A percentile compares a stretch with the other conserved stretches of the same genome.
phyloP scores from a whole-genome alignment of 2,888 invertebrate genomes.

The Selenia dentaria region DNA sequence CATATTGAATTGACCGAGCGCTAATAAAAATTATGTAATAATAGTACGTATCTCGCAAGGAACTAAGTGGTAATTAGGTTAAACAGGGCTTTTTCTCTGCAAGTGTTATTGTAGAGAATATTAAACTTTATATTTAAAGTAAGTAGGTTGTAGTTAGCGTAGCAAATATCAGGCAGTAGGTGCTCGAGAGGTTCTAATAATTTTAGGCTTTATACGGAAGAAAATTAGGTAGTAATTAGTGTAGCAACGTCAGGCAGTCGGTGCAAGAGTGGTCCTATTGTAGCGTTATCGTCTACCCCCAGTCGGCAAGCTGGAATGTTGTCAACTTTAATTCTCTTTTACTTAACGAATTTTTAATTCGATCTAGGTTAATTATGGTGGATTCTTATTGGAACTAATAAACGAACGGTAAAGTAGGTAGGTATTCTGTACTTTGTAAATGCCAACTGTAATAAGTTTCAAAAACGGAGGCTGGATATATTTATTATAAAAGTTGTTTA shows the following conservation, averaged over 20 bases:
- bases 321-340: conserved; percentile 77
- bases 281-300: conserved; percentile 72
- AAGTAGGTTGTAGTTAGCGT: conserved; percentile 66
- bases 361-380: conserved; percentile 46
- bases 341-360: conserved; percentile 73
- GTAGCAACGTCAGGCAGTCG: conserved; percentile 55
- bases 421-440: too few species aligned
- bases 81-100: conserved; percentile 42
- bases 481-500: too few species aligned
- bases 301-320: conserved; percentile 57
- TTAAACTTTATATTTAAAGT: conserved; percentile 46
- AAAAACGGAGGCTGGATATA: too few species aligned
- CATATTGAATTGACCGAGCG: conserved; percentile 27
- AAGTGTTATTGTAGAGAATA: conserved; percentile 36
- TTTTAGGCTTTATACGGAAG: conserved; percentile 48
- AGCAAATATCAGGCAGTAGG: conserved; percentile 39
- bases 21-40: conserved; percentile 51
- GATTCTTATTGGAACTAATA: conserved; percentile 9
- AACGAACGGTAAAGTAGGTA: too few species aligned
- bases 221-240: conserved; percentile 64
- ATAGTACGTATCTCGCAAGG: conserved; percentile 52
- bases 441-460: too few species aligned
- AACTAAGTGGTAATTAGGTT: conserved; percentile 69
- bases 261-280: conserved; percentile 75
- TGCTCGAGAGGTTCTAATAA: conserved; percentile 22